These are phyloP conservation scores for Cromileptes altivelis DNA, from an alignment of 2,113 vertebrate species.

Conservation along the genomic window DNA sequence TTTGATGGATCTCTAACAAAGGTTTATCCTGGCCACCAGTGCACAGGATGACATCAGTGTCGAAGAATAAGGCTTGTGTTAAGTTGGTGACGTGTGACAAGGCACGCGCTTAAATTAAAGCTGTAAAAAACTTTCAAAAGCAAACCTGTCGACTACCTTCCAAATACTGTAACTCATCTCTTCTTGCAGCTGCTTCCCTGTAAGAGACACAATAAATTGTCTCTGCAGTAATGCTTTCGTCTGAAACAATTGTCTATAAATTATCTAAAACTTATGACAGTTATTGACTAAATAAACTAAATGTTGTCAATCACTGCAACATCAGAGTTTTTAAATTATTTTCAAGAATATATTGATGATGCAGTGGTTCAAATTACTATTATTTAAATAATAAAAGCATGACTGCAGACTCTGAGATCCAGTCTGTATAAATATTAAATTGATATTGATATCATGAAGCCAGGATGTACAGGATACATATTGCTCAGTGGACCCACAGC, in stretches of 20 bases:
- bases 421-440: neutral
- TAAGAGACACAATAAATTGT: neutral
- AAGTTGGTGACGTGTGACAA: neutral
- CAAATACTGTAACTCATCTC: neutral
- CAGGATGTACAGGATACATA: constrained; percentile 22
- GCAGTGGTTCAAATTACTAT: neutral
- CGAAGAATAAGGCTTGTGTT: neutral
- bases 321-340: neutral
- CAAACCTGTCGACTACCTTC: neutral
- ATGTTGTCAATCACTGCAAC: neutral
- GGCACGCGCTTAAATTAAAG: constrained; percentile 1
- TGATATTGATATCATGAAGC: constrained; percentile 6
- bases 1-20: constrained; percentile 12
- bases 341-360: neutral
- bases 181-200: neutral
- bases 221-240: neutral
- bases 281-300: neutral
- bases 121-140: neutral
- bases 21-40: neutral
- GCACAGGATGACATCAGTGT: neutral
- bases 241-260: neutral
- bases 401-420: neutral
- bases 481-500: constrained; percentile 50
- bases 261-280: neutral
- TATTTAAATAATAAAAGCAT: neutral